Base-by-base conservation (phyloP, 2,888 invertebrate genomes). In the Hypena proboscidalis region DNA sequence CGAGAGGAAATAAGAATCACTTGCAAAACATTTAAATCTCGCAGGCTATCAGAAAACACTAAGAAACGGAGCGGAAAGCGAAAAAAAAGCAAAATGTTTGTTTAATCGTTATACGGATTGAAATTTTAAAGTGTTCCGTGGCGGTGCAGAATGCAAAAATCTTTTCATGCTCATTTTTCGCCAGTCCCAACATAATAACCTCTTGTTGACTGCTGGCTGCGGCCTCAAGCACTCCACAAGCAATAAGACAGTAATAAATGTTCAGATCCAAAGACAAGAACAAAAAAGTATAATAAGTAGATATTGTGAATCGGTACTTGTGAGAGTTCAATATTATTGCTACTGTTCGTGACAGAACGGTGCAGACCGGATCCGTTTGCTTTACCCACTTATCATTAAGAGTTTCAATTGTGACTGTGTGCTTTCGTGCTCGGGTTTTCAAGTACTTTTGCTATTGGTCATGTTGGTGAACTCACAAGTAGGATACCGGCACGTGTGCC, bases 201-300 rank as follows among this genome's bases (percentile, higher is more conserved):
- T 80, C 80, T 83, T 84, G 88, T 87, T 86, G 85, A 85, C 83
- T 81, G 70, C 75, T 74, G 77, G 74, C 80, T 75, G 70, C 77
- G 76, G 80, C 83, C 80, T 72, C 65, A 72, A 83, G 81, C 85
- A 80, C 83, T 87, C 76, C 80, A 80, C 86, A 78, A 84, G 84
- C 88, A 89, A 89, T 90, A 89, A 89, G 86, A 84, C 80, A 83
- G 89, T 90, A 89, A 90, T 90, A 89, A 90, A 90, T 88, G 89
- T 85, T 89, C 84, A 72, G 83, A 78, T 80, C 80, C 72, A 77
- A 83, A 86, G 83, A 80, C 74, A 81, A 77, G 79, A 83, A 81
- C 78, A 82, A 86, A 86, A 87, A 82, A 64, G 21, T 80, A 85
- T 84, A 80, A 83, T 84, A 85, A 87, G 85, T 84, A 76, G 86